Base-by-base conservation (phyloP, 2,888 invertebrate species). In the Nowickia ferox region DNA sequence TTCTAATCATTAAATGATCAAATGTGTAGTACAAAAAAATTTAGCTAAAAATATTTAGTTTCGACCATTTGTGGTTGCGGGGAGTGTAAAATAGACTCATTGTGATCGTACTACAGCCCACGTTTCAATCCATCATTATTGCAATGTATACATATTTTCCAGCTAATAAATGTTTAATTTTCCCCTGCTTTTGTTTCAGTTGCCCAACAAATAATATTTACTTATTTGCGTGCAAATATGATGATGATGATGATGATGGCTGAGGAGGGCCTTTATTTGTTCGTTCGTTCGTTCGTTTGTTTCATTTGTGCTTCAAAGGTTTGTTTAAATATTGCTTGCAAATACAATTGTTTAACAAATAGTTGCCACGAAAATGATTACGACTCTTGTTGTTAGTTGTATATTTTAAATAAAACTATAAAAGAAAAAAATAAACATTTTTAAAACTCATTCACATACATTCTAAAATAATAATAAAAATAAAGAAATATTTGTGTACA, bases 281-380 rank as follows among this genome's bases (percentile, higher is more conserved):
- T 69, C 38, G 53, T 44, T 30, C 30, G 46, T 82, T 69, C 55
- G 17, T 76, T 75, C 38, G 53, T 44, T 79, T 30, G 53, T 44
- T 79, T 30, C 53, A 53, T 48, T 79, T 66, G 66, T 51, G 59
- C 48, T 61, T 44, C 19, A 19, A 59, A 51, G 59, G 51, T 74
- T 74, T 55, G 40, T 19, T 38, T 46, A 15, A 42, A 30, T 57
- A 30, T 42, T 61, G n/a, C n/a, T 72, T 10, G 80, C 57, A 57
- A 74, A 74, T 81, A 40, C 68, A 75, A 63, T 69, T 82, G 75
- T 66, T 77, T 71, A 48, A 74, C 48, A 77, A 83, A 77, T 71
- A 77, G 77, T 77, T 72, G 77, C 83, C 83, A 83, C 77, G 71
- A 83, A 77, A 83, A 83, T 77, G 77, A 83, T 77, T 83, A 83